phyloP scores from a whole-genome alignment of 2,797 vertebrate genomes.

The Brotula barbata region DNA sequence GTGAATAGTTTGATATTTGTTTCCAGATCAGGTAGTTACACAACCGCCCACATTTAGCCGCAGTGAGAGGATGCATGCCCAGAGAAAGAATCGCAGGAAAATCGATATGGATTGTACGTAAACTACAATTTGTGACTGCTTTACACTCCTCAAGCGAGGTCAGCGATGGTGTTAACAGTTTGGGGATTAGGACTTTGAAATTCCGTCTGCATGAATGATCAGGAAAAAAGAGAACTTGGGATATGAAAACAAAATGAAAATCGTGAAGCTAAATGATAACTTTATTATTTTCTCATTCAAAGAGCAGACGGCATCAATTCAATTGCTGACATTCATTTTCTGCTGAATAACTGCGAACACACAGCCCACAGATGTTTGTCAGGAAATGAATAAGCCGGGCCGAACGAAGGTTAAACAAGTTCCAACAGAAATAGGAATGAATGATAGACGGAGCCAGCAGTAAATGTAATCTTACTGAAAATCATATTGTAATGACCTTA shows the following conservation, averaged over 20 bases:
- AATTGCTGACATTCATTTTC: constrained; percentile 7
- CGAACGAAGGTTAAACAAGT: constrained; percentile 48
- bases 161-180: too few relatives aligned
- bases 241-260: constrained; percentile 10
- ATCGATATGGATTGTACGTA: too few relatives aligned
- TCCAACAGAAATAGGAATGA: constrained; percentile 26
- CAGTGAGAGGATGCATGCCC: too few relatives aligned
- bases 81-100: too few relatives aligned
- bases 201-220: too few relatives aligned
- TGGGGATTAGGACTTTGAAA: too few relatives aligned
- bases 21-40: too few relatives aligned
- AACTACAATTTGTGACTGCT: too few relatives aligned
- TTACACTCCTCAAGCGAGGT: too few relatives aligned
- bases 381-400: constrained; percentile 39
- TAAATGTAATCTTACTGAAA: constrained; percentile 14
- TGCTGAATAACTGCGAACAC: constrained; percentile 39
- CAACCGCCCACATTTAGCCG: too few relatives aligned
- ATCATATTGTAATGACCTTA: constrained; percentile 45
- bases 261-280: not conserved
- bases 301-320: constrained; percentile 13
- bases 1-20: not conserved
- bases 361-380: constrained; percentile 31
- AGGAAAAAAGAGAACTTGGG: too few relatives aligned
- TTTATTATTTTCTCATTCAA: constrained; percentile 3
- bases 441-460: constrained; percentile 32